Conservation (phyloP, 2,113 vertebrate species). For the Triplophysa dalaica region DNA sequence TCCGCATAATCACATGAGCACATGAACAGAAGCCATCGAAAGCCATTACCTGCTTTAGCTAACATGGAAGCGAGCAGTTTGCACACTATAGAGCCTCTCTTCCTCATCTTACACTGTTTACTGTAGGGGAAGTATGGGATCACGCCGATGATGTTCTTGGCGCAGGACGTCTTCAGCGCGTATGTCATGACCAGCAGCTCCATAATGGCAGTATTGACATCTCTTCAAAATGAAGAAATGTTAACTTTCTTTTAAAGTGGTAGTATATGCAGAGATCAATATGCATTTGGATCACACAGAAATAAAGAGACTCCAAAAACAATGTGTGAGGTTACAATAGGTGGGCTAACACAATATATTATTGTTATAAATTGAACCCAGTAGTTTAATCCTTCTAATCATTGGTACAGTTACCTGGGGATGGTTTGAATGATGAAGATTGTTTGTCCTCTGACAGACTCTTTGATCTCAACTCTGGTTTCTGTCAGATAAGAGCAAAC, state of each 20-base stretch:
- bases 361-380: not conserved
- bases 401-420: slow-evolving; percentile 73
- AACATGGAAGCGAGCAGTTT: slow-evolving; percentile 97
- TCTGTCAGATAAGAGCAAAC: slow-evolving; percentile 69
- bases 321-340: not conserved
- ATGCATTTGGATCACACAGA: not conserved
- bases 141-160: slow-evolving; percentile 95
- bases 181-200: slow-evolving; percentile 96
- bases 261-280: not conserved
- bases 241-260: no score
- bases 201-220: slow-evolving; percentile 98
- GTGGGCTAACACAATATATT: not conserved
- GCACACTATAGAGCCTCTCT: slow-evolving; percentile 96
- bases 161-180: slow-evolving; percentile 93
- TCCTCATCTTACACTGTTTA: slow-evolving; percentile 99
- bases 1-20: not conserved
- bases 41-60: slow-evolving; percentile 86
- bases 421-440: slow-evolving; percentile 99
- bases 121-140: slow-evolving; percentile 99
- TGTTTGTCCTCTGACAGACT: slow-evolving; percentile 95
- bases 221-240: slow-evolving; percentile 69
- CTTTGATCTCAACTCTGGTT: slow-evolving; percentile 97
- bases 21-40: not conserved
- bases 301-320: not conserved
- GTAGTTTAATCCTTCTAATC: not conserved